Conservation (phyloP, 2,888 invertebrate genomes). For the Patella ulyssiponensis region DNA sequence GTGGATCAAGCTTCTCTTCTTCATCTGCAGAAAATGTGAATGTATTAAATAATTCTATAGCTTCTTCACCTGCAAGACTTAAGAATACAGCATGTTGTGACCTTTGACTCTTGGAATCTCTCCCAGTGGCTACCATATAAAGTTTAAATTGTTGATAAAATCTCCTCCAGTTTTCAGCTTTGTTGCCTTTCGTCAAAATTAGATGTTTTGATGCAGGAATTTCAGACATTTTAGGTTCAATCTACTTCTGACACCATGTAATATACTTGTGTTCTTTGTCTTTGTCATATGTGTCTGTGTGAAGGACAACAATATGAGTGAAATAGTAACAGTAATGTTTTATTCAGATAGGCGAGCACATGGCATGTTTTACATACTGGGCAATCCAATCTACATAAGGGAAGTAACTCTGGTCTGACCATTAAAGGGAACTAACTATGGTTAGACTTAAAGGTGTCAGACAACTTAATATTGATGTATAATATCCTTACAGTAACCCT, state of each 20-base stretch:
- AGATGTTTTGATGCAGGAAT: constrained; percentile 6
- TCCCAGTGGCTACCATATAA: constrained; percentile 8
- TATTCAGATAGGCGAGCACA: too few species aligned
- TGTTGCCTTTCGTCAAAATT: constrained; percentile 5
- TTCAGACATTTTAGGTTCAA: neutral
- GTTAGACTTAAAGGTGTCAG: too few species aligned
- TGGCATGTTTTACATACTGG: too few species aligned
- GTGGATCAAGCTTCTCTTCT: constrained; percentile 6
- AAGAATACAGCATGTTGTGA: constrained; percentile 4
- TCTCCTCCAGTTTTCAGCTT: constrained; percentile 18
- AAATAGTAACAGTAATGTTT: too few species aligned
- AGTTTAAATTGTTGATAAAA: constrained; percentile 6
- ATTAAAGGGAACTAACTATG: too few species aligned
- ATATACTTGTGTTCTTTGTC: neutral
- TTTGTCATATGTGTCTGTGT: neutral
- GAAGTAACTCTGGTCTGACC: too few species aligned
- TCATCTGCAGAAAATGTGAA: constrained; percentile 15
- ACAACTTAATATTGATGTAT: too few species aligned
- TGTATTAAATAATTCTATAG: constrained; percentile 17
- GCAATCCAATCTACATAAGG: too few species aligned
- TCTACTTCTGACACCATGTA: constrained; percentile 24
- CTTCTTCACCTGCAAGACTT: constrained; percentile 7
- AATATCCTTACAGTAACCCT: too few species aligned
- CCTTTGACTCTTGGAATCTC: neutral
- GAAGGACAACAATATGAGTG: neutral